Conservation (phyloP, 2,888 invertebrate species). For the Nudaria mundana region DNA sequence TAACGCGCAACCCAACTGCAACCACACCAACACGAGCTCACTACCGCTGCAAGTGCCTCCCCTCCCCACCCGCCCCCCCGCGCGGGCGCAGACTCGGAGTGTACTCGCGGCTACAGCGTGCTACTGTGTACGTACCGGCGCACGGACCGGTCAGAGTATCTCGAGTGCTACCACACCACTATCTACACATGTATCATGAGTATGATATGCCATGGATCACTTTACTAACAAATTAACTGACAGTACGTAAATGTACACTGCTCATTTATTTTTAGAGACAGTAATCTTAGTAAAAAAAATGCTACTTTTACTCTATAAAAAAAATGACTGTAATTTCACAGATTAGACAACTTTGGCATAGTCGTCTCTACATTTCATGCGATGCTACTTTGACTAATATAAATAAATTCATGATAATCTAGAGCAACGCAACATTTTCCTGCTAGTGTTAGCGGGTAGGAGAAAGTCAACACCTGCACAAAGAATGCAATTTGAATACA, state of each 20-base stretch:
- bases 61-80: slow-evolving; percentile 14
- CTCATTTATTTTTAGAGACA: slow-evolving; percentile 22
- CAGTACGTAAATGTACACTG: slow-evolving; percentile 35
- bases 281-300: slow-evolving; percentile 31
- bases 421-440: slow-evolving; percentile 80
- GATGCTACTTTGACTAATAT: slow-evolving; percentile 50
- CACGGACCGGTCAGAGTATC: slow-evolving; percentile 29
- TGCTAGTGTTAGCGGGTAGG: slow-evolving; percentile 79
- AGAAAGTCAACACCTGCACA: slow-evolving; percentile 79
- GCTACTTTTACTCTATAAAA: slow-evolving; percentile 33
- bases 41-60: slow-evolving; percentile 49
- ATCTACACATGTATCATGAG: slow-evolving; percentile 54
- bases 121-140: slow-evolving; percentile 19
- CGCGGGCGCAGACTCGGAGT: slow-evolving; percentile 19
- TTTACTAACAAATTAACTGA: slow-evolving; percentile 69
- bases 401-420: slow-evolving; percentile 56
- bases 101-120: slow-evolving; percentile 21
- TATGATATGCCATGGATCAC: slow-evolving; percentile 55
- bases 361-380: slow-evolving; percentile 68
- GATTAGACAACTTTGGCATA: slow-evolving; percentile 61
- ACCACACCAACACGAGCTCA: slow-evolving; percentile 84
- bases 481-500: slow-evolving; percentile 76
- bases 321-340: slow-evolving; percentile 52
- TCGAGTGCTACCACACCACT: slow-evolving; percentile 70
- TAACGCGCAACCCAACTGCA: slow-evolving; percentile 95